Evolutionary conservation across 1,140 invertebrate species (phyloP).

Genomic region (Eubasilissa regina): DNA sequence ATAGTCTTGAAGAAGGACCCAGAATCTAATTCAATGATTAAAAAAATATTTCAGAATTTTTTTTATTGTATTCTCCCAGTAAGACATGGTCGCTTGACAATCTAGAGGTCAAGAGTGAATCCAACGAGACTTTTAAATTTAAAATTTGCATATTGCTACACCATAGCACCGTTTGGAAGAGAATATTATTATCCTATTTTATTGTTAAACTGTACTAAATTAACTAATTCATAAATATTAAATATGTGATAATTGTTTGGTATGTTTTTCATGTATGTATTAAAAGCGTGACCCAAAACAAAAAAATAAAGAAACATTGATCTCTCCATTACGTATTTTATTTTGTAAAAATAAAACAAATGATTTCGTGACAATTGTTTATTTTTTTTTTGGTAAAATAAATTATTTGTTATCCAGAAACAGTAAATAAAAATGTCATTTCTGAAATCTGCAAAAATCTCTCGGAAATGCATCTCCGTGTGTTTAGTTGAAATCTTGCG

Average conservation of each 20-base stretch:
- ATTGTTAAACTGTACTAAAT: neutral
- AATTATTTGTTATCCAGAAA: slow-evolving; percentile 44
- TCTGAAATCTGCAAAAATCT: slow-evolving; percentile 1
- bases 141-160: too few relatives aligned
- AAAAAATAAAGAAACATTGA: slow-evolving; percentile 26
- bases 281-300: neutral
- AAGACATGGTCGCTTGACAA: too few relatives aligned
- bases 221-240: slow-evolving; percentile 3
- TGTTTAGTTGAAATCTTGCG: neutral
- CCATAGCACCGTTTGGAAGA: too few relatives aligned
- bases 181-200: neutral
- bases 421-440: slow-evolving; percentile 42
- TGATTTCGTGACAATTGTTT: slow-evolving; percentile 23
- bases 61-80: too few relatives aligned
- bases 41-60: too few relatives aligned
- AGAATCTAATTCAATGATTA: too few relatives aligned
- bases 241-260: neutral
- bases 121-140: too few relatives aligned
- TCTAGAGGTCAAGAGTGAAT: too few relatives aligned
- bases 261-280: neutral
- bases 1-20: too few relatives aligned
- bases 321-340: neutral
- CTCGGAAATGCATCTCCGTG: neutral
- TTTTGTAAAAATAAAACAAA: slow-evolving; percentile 26
- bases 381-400: slow-evolving; percentile 44